phyloP scores from a whole-genome alignment of 2,113 vertebrate species.

The Prolemur simus region DNA sequence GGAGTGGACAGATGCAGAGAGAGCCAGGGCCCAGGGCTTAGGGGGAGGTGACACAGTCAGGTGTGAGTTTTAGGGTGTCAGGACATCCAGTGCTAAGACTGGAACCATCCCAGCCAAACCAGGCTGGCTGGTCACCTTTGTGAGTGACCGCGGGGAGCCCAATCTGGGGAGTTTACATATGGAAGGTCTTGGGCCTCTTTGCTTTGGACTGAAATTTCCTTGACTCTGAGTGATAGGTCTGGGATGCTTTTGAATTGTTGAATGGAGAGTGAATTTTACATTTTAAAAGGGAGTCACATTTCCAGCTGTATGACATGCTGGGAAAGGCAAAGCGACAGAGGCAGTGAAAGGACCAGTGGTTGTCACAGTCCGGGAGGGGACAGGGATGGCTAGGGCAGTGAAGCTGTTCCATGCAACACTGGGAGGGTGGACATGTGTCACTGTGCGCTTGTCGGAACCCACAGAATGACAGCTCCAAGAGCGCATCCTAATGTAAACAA shows the following conservation, averaged over 20 bases:
- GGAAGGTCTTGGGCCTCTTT: too few relatives aligned
- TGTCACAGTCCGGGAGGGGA: neutral
- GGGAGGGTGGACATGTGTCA: rapidly evolving
- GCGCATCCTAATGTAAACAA: neutral
- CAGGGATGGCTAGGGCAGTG: too few relatives aligned
- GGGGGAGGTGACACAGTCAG: too few relatives aligned
- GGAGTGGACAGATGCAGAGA: rapidly evolving
- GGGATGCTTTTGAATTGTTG: neutral
- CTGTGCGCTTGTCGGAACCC: neutral
- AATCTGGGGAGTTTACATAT: rapidly evolving
- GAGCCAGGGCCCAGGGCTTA: neutral
- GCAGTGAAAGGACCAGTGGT: neutral
- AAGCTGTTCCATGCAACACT: neutral
- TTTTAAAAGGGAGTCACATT: neutral
- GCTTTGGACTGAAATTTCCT: neutral
- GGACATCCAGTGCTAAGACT: neutral
- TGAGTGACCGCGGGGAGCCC: neutral
- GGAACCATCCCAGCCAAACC: too few relatives aligned
- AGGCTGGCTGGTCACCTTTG: neutral
- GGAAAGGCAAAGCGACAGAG: neutral
- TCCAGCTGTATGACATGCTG: neutral
- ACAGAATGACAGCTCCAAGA: neutral
- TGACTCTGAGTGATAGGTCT: neutral
- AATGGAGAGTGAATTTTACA: neutral
- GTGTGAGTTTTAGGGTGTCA: neutral